Evolutionary conservation across 2,113 vertebrate genomes (phyloP), one percentile per base, ranked within the genome.

Genomic region (Pseudolaguvia tuberculata): DNA sequence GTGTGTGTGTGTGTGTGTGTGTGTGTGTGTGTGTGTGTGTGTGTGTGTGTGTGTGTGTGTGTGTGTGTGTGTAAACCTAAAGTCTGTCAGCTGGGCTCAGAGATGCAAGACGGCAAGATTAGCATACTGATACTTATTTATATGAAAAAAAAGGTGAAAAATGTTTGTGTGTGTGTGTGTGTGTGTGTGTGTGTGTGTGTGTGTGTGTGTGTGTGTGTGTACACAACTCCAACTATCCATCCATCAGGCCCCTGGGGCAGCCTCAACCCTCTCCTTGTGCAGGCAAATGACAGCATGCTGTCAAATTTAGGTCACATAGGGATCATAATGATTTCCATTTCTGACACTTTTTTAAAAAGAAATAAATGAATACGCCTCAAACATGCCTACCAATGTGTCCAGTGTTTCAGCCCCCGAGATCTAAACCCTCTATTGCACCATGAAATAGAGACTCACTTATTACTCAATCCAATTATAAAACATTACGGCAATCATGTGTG

Each of bases 221-320:
- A 53, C 20, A 25, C 59, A 59, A 51, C 47, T 35, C 74, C 67
- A 63, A 77, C 74, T 73, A 70, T 74, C 66, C 77, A 59, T 59
- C 65, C 39, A 62, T 65, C 25, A 35, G 69, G 51, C 71, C 71
- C 73, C 35, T 29, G 55, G 45, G 73, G 63, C 58, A 0, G 6
- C 3, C 68, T 75, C 61, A 68, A 57, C 72, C 67, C 73, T 69
- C 68, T 78, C 76, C 78, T 76, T 81, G 75, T 62, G 50, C 67
- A 75, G 65, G 73, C 78, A 63, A 78, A 75, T 73, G 76, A 76
- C 80, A 78, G 80, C 72, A 42, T 75, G 67, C 72, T 78, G 76
- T 81, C 80, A 75, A 75, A 81, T 78, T 66, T 81, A 68, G 76
- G 76, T 78, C 79, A 72, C 50, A 72, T 52, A 39, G 42, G 68